These are phyloP conservation scores for Metopolophium dirhodum DNA, from an alignment of 1,140 invertebrate species.

Conservation along the genomic window DNA sequence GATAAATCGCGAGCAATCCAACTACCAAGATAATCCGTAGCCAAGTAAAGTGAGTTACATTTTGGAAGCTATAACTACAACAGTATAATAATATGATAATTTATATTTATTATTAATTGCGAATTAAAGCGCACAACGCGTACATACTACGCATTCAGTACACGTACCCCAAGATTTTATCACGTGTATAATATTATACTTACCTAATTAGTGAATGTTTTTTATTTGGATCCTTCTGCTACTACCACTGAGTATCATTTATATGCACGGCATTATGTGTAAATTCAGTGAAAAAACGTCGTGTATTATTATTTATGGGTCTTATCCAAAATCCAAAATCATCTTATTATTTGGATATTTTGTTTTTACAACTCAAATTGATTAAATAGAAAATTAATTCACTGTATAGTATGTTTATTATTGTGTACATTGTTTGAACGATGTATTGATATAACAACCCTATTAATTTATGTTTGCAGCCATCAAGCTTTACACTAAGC, in stretches of 20 bases:
- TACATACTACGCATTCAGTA: not conserved
- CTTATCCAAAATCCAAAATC: not conserved
- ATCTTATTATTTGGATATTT: not conserved
- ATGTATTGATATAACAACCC: not conserved
- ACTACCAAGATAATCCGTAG: not conserved
- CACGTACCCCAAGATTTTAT: not conserved
- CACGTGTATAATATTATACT: not conserved
- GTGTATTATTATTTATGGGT: not conserved
- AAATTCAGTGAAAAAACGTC: not conserved
- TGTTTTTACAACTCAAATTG: not conserved
- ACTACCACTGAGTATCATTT: not conserved
- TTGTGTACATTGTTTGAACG: not conserved
- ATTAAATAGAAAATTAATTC: not conserved
- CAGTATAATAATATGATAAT: not conserved
- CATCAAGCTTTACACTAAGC: not conserved
- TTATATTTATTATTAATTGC: conserved; percentile 5
- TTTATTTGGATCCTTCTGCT: not conserved
- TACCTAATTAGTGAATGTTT: not conserved
- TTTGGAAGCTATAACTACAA: not conserved
- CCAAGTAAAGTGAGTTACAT: not conserved
- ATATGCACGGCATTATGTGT: not conserved
- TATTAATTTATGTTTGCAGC: not conserved
- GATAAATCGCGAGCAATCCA: not conserved
- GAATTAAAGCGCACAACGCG: not conserved
- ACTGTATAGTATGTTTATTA: not conserved